Percentiles rank a stretch among this genome's conserved stretches.
phyloP scores from a whole-genome alignment of 2,113 vertebrate genomes.

The Callochromis pleurospilus region DNA sequence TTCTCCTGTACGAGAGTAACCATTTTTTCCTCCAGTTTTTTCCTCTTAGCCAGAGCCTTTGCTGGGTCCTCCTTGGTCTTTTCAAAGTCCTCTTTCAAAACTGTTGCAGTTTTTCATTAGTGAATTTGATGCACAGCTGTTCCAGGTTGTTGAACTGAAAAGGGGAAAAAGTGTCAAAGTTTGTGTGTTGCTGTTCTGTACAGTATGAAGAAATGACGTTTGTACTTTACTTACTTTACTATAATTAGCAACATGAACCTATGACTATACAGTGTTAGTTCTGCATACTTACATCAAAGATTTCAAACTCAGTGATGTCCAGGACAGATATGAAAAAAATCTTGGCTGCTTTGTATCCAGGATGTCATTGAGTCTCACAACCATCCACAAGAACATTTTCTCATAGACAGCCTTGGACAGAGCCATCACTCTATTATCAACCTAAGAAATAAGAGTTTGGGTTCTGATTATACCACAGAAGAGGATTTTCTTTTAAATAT shows the following conservation, averaged over 20 bases:
- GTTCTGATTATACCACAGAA: neutral
- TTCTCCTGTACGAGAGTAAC: too few species aligned
- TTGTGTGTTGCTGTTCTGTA: neutral
- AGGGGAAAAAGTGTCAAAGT: neutral
- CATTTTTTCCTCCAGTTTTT: too few species aligned
- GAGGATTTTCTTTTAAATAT: rapidly evolving
- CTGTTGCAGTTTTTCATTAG: neutral
- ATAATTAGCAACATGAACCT: neutral
- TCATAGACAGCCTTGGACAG: constrained; percentile 73
- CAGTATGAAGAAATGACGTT: neutral
- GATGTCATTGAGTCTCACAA: constrained; percentile 69
- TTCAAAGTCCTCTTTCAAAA: neutral
- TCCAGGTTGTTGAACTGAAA: neutral
- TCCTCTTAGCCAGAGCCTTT: too few species aligned
- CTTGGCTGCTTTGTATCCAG: constrained; percentile 70
- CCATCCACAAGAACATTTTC: constrained; percentile 78
- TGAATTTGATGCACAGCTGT: neutral
- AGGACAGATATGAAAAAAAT: constrained; percentile 70
- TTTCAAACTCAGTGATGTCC: constrained; percentile 77
- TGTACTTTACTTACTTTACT: neutral
- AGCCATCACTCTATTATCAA: constrained; percentile 64
- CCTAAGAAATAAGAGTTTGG: constrained; percentile 16
- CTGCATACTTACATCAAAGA: constrained; percentile 63
- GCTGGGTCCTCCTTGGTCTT: too few species aligned
- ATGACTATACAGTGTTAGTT: neutral